These are phyloP conservation scores for Luperina nickerlii DNA, from an alignment of 2,888 invertebrate genomes.

Conservation along the genomic window DNA sequence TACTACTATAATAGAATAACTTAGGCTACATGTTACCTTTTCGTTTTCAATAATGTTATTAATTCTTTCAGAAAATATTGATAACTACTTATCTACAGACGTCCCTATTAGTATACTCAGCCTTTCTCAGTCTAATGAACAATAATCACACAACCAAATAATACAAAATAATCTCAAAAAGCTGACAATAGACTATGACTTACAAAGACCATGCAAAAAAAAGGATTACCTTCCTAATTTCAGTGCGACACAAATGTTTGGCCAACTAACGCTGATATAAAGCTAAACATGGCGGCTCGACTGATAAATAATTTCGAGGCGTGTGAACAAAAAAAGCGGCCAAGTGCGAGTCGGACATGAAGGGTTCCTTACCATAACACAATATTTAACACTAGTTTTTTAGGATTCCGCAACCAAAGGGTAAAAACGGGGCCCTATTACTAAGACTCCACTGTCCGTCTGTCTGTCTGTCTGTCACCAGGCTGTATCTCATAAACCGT, in stretches of 20 bases:
- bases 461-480: too few relatives aligned
- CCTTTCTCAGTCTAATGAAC: background rate
- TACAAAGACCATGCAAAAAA: background rate
- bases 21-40: background rate
- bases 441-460: too few relatives aligned
- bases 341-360: background rate
- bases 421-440: too few relatives aligned
- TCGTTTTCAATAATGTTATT: background rate
- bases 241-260: conserved; percentile 19
- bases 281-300: conserved; percentile 4
- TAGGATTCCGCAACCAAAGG: too few relatives aligned
- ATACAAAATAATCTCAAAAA: background rate
- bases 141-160: background rate
- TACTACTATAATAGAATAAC: background rate
- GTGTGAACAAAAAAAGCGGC: conserved; percentile 34
- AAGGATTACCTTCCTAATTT: conserved; percentile 8
- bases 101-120: background rate
- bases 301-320: conserved; percentile 27
- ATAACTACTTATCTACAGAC: background rate
- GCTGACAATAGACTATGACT: background rate
- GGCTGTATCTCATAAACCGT: too few relatives aligned
- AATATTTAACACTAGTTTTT: background rate
- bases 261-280: conserved; percentile 15
- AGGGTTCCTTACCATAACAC: too few relatives aligned
- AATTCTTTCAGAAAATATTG: background rate